These are phyloP conservation scores for Psilopsiagon aurifrons DNA, from an alignment of 2,113 vertebrate species.

Conservation along the genomic window DNA sequence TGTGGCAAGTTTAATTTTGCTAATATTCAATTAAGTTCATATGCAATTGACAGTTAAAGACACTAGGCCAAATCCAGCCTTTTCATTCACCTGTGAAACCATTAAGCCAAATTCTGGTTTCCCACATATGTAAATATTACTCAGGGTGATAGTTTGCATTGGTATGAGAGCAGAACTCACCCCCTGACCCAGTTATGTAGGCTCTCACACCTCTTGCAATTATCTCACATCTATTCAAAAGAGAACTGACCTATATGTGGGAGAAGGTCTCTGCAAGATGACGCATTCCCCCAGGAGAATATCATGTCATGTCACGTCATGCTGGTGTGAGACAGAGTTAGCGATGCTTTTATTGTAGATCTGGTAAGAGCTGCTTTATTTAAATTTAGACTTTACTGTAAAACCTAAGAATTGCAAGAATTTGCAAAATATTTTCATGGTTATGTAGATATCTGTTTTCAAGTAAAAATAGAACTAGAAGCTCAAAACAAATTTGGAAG, in stretches of 20 bases:
- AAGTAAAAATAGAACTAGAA: not conserved
- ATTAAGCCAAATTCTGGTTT: not conserved
- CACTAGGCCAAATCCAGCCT: not conserved
- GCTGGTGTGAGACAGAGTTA: not conserved
- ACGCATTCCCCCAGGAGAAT: not conserved
- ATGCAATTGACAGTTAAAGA: not conserved
- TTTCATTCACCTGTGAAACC: not conserved
- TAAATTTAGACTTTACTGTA: not conserved
- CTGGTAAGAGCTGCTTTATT: not conserved
- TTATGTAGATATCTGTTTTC: not conserved
- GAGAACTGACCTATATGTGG: constrained; percentile 16
- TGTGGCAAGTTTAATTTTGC: not conserved
- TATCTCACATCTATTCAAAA: constrained; percentile 6
- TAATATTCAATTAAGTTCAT: not conserved
- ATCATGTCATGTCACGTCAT: not conserved
- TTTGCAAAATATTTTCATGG: not conserved
- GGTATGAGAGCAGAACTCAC: not conserved
- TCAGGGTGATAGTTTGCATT: not conserved
- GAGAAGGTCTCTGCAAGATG: constrained; percentile 7
- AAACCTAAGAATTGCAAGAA: not conserved
- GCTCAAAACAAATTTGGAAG: not conserved
- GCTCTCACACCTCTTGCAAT: constrained; percentile 29
- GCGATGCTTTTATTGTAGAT: not conserved
- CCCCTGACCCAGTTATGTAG: not conserved
- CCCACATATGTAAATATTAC: not conserved